Percentiles rank a stretch among this genome's conserved stretches.
phyloP scores from a whole-genome alignment of 2,888 invertebrate genomes.

The Busseola fusca region DNA sequence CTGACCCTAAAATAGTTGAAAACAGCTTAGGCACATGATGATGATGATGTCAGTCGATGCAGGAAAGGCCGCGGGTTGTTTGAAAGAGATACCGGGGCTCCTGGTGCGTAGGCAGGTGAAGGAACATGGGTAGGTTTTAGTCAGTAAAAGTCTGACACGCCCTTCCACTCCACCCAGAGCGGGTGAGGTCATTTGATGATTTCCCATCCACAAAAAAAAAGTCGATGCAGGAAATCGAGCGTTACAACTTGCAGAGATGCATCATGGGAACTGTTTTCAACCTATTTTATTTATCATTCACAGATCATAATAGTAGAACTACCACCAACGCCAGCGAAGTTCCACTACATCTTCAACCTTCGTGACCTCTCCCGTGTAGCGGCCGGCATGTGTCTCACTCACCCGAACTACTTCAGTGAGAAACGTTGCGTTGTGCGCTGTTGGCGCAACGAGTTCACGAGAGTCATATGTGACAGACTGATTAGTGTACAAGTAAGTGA shows the following conservation, averaged over 20 bases:
- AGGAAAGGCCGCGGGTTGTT: too few species aligned
- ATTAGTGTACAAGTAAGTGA: conserved; percentile 89
- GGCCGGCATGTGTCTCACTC: conserved; percentile 94
- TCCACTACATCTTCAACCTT: conserved; percentile 98
- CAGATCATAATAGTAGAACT: conserved; percentile 93
- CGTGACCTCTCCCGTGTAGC: conserved; percentile 96
- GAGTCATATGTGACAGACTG: conserved; percentile 96
- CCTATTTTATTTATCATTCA: background rate
- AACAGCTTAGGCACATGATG: background rate
- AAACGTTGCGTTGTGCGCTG: conserved; percentile 93
- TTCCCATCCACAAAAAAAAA: background rate
- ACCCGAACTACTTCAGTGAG: conserved; percentile 91
- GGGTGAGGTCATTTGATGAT: too few species aligned
- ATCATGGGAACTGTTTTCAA: background rate
- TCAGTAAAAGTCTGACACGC: too few species aligned
- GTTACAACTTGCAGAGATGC: background rate
- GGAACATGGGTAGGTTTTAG: too few species aligned
- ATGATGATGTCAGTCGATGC: too few species aligned
- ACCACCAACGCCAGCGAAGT: conserved; percentile 97
- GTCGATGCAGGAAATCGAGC: background rate
- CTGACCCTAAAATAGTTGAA: background rate
- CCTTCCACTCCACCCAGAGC: too few species aligned
- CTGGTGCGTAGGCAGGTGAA: too few species aligned
- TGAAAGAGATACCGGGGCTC: too few species aligned
- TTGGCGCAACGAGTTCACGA: conserved; percentile 96